These are phyloP conservation scores for Arctocebus calabarensis DNA, from an alignment of 2,797 vertebrate species.

Conservation along the genomic window DNA sequence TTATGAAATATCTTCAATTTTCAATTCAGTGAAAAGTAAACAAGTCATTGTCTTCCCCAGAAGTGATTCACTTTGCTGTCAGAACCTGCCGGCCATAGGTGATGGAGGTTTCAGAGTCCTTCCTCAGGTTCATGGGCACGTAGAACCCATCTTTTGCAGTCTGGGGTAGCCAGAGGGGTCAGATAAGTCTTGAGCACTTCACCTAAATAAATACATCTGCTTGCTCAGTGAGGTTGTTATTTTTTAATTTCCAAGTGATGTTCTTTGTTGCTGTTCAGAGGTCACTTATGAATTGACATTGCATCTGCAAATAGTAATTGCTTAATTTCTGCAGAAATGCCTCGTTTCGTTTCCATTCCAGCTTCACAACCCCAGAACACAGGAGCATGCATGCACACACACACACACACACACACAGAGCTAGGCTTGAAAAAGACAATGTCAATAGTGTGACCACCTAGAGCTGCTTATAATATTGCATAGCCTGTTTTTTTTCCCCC, in stretches of 20 bases:
- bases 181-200: neutral
- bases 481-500: neutral
- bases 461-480: neutral
- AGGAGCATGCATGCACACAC: neutral
- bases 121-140: neutral
- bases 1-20: constrained; percentile 86
- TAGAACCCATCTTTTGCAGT: neutral
- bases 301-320: constrained; percentile 60
- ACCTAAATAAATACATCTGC: constrained; percentile 68
- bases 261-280: constrained; percentile 67
- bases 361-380: neutral
- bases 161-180: constrained; percentile 49
- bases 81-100: constrained; percentile 62
- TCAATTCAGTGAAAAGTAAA: constrained; percentile 86
- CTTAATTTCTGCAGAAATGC: constrained; percentile 80
- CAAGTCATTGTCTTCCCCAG: constrained; percentile 83
- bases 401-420: too few relatives aligned
- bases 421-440: constrained; percentile 2
- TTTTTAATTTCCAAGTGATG: constrained; percentile 49
- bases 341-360: constrained; percentile 47
- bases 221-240: neutral
- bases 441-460: neutral
- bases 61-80: constrained; percentile 82
- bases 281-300: constrained; percentile 59
- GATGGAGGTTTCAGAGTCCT: constrained; percentile 40